Base-by-base conservation (phyloP, 2,797 vertebrate species). In the Garrulus glandarius region DNA sequence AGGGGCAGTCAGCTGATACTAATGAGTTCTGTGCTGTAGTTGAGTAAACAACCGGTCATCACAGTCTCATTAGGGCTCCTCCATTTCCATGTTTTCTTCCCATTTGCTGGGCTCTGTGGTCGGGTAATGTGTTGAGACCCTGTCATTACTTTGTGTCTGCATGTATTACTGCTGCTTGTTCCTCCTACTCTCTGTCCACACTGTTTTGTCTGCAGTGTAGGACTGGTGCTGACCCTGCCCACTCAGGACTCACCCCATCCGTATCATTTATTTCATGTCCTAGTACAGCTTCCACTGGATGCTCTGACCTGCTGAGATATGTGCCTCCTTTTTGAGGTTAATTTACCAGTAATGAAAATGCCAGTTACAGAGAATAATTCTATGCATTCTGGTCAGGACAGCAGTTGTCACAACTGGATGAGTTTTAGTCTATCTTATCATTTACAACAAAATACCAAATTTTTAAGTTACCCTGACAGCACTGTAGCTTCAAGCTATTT, bases 1-100 rank as follows among this genome's bases (percentile, higher is more conserved):
- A 82, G 87, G 76, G 77, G 43, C 78, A 96, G 72, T 80, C 89
- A 96, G 69, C 72, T 84, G 79, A 72, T 89, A 81, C 84, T 97
- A 97, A 96, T 81, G 74, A 89, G 90, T 93, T 96, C 92, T 96
- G 63, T 86, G 90, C 95, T 94, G 49, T 27, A 90, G 68, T 65
- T 84, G 90, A 96, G 92, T 95, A 97, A 98, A 96, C 27, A 94
- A 75, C 69, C 8, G 55, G 87, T 85, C 67, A 93, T 95, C 89
- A 94, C 22, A 14, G 85, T 80, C 92, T 95, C 79, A 92, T 95
- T 95, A 95, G 95, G 74, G 81, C 87, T 96, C 92, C 81, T 89
- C 91, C 74, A 92, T 84, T 95, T 93, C 87, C 71, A 81, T 79
- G 67, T 94, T 94, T 92, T 80, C 90, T 89, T 91, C 53, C 52